Conservation (phyloP, 2,113 vertebrate genomes). For the Syngnathoides biaculeatus region DNA sequence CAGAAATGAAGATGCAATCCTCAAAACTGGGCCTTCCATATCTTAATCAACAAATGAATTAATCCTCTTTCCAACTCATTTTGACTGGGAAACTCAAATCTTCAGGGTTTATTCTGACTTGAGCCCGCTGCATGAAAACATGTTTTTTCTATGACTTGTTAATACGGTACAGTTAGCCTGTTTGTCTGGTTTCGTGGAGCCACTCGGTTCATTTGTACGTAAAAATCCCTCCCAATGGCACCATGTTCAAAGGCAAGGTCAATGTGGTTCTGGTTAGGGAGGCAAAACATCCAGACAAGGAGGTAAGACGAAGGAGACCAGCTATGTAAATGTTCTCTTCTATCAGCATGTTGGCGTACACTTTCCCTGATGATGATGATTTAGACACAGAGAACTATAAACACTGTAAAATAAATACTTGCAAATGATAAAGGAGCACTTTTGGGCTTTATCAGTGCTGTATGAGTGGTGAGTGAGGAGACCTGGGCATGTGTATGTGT, state of each 20-base stretch:
- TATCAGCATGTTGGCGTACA: slow-evolving; percentile 56
- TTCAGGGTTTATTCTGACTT: slow-evolving; percentile 62
- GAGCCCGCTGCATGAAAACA: slow-evolving; percentile 56
- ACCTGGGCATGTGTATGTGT: slow-evolving; percentile 23
- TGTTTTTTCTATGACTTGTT: slow-evolving; percentile 52
- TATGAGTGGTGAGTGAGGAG: slow-evolving; percentile 15
- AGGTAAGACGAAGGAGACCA: slow-evolving; percentile 32
- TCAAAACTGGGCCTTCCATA: not conserved
- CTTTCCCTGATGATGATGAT: slow-evolving; percentile 28
- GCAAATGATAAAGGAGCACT: slow-evolving; percentile 53
- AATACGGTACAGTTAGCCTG: slow-evolving; percentile 51
- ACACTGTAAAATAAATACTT: slow-evolving; percentile 63
- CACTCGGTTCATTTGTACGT: slow-evolving; percentile 29
- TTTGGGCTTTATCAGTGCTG: slow-evolving; percentile 47
- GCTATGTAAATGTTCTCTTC: slow-evolving; percentile 58
- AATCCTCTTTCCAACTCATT: slow-evolving; percentile 31
- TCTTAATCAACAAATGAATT: slow-evolving; percentile 45
- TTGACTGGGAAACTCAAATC: slow-evolving; percentile 50
- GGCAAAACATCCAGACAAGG: slow-evolving; percentile 47
- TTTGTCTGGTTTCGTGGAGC: slow-evolving; percentile 52
- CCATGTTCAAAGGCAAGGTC: slow-evolving; percentile 45
- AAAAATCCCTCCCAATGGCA: slow-evolving; percentile 35
- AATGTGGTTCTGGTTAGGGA: slow-evolving; percentile 68
- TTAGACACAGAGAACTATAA: slow-evolving; percentile 55
- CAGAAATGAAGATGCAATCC: slow-evolving; percentile 8